Conservation (phyloP, 2,888 invertebrate genomes). For the Lithophane socia region DNA sequence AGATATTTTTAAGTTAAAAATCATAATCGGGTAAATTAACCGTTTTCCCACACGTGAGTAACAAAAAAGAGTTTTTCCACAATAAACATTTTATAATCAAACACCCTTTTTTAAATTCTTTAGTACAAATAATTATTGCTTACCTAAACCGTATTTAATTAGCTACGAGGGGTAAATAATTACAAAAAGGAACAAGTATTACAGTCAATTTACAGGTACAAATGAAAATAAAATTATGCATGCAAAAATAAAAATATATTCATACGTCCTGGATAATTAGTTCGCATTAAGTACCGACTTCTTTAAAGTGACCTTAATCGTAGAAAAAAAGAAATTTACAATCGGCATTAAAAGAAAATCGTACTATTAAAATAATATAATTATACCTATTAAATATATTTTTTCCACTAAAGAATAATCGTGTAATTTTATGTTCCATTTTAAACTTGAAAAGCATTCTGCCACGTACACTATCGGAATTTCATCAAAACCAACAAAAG, state of each 20-base stretch:
- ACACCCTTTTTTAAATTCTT: conserved; percentile 13
- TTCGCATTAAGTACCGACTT: no score
- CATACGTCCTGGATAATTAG: background rate
- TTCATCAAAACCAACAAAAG: background rate
- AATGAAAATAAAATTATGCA: conserved; percentile 34
- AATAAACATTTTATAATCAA: conserved; percentile 8
- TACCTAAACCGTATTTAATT: conserved; percentile 23
- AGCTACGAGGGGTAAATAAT: background rate
- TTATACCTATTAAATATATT: no score
- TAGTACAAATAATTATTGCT: background rate
- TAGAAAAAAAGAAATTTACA: background rate
- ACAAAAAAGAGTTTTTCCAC: background rate
- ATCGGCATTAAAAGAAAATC: background rate
- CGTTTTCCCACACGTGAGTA: background rate
- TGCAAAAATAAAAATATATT: conserved; percentile 4
- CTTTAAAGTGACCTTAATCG: background rate
- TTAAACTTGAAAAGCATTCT: background rate
- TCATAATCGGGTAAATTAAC: background rate
- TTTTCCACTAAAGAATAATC: background rate
- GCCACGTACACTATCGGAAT: background rate
- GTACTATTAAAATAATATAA: background rate
- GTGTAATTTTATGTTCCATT: background rate
- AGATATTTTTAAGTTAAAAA: no score
- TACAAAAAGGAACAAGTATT: conserved; percentile 16
- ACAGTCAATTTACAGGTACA: conserved; percentile 16